These are phyloP conservation scores for Tragopan temminckii DNA, from an alignment of 2,797 vertebrate genomes.

Conservation along the genomic window DNA sequence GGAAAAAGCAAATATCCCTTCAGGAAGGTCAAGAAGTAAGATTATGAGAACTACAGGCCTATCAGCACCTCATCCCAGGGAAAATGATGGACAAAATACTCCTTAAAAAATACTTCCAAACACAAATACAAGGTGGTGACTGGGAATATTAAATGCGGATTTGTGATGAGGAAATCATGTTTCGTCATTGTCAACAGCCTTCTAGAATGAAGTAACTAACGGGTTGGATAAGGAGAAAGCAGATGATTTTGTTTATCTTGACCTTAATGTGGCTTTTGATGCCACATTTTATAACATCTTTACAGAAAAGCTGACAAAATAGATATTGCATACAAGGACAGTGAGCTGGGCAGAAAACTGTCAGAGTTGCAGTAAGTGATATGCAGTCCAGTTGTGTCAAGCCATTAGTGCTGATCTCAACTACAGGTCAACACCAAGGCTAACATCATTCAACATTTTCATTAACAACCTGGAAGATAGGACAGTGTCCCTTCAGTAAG, in stretches of 20 bases:
- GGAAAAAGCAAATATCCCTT: neutral
- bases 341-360: neutral
- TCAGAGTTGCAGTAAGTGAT: neutral
- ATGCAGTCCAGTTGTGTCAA: neutral
- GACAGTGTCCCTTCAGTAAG: neutral
- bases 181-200: no score
- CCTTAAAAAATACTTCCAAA: neutral
- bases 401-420: neutral
- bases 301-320: neutral
- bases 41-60: neutral
- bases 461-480: neutral
- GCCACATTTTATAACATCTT: no score
- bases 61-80: neutral
- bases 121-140: neutral
- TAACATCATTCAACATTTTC: neutral
- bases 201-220: no score
- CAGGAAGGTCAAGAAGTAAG: neutral
- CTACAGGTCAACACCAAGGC: neutral
- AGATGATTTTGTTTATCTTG: no score
- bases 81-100: neutral
- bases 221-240: no score
- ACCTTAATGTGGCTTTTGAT: no score
- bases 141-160: neutral
- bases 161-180: neutral
- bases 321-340: neutral